phyloP scores from a whole-genome alignment of 2,113 vertebrate genomes.

The Antennarius striatus region DNA sequence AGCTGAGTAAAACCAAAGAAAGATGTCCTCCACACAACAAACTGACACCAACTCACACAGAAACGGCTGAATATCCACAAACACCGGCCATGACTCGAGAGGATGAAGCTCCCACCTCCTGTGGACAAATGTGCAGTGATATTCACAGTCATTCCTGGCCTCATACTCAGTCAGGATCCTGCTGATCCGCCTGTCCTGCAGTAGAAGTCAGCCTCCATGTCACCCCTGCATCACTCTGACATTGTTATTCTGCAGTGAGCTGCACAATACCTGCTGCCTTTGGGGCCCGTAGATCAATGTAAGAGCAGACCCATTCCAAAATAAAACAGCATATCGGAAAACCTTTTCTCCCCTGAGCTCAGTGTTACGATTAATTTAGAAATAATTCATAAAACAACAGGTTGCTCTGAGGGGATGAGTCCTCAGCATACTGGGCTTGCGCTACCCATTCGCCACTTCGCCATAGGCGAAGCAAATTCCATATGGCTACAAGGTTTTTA shows the following conservation, averaged over 20 bases:
- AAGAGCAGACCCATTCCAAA: slow-evolving; percentile 45
- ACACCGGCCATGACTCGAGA: slow-evolving; percentile 54
- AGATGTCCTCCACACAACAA: slow-evolving; percentile 5
- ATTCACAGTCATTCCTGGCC: slow-evolving; percentile 60
- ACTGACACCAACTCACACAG: slow-evolving; percentile 42
- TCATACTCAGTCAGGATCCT: neutral
- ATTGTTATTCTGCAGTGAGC: slow-evolving; percentile 59
- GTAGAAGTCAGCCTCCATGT: slow-evolving; percentile 24
- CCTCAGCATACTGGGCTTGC: too few relatives aligned
- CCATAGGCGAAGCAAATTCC: too few relatives aligned
- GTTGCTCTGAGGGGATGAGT: slow-evolving; percentile 23
- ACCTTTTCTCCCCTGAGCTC: slow-evolving; percentile 30
- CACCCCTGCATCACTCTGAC: slow-evolving; percentile 35
- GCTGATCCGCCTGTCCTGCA: slow-evolving; percentile 5
- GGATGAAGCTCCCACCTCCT: slow-evolving; percentile 47
- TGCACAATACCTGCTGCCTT: slow-evolving; percentile 41
- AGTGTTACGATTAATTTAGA: slow-evolving; percentile 47
- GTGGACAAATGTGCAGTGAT: slow-evolving; percentile 49
- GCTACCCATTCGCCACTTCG: too few relatives aligned
- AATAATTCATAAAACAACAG: slow-evolving; percentile 54
- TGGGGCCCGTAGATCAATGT: slow-evolving; percentile 53
- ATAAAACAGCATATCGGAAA: slow-evolving; percentile 54
- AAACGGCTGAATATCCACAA: slow-evolving; percentile 54
- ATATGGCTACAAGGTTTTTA: too few relatives aligned
- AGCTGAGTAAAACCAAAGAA: neutral